Conservation (phyloP, 2,797 vertebrate genomes). For the Danio jaintianensis region DNA sequence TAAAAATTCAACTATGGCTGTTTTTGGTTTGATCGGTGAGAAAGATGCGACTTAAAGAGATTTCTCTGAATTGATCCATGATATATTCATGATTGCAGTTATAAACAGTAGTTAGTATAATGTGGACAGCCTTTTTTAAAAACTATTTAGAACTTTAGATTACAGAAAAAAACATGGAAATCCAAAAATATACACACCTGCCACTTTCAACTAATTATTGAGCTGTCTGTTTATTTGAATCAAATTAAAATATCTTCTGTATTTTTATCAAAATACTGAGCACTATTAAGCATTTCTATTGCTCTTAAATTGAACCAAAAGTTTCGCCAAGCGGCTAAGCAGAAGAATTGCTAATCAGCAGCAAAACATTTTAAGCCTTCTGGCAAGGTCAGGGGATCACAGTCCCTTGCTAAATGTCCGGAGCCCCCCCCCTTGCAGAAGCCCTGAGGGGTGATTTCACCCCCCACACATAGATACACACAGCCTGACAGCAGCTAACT, state of each 20-base stretch:
- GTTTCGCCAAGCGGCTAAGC: conserved; percentile 62
- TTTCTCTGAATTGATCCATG: background rate
- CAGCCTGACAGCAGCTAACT: conserved; percentile 63
- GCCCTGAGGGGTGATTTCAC: conserved; percentile 80
- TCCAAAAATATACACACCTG: background rate
- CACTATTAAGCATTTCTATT: background rate
- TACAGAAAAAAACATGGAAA: background rate
- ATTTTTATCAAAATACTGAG: background rate
- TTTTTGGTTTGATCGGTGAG: background rate
- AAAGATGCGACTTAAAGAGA: background rate
- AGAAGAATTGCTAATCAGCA: conserved; percentile 81
- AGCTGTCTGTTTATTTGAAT: background rate
- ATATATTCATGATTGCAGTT: background rate
- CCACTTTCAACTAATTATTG: background rate
- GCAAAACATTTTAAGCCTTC: conserved; percentile 84
- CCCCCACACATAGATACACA: conserved; percentile 68
- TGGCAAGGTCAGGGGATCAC: conserved; percentile 84
- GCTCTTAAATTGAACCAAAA: conserved; percentile 48
- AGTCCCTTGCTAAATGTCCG: conserved; percentile 81
- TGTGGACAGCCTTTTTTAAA: background rate
- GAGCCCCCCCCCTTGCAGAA: conserved; percentile 62
- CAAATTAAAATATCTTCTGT: background rate
- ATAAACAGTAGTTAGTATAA: background rate
- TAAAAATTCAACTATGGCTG: background rate
- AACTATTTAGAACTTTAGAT: background rate